Evolutionary conservation across 2,797 vertebrate genomes (phyloP).

Genomic region (Anguilla anguilla): DNA sequence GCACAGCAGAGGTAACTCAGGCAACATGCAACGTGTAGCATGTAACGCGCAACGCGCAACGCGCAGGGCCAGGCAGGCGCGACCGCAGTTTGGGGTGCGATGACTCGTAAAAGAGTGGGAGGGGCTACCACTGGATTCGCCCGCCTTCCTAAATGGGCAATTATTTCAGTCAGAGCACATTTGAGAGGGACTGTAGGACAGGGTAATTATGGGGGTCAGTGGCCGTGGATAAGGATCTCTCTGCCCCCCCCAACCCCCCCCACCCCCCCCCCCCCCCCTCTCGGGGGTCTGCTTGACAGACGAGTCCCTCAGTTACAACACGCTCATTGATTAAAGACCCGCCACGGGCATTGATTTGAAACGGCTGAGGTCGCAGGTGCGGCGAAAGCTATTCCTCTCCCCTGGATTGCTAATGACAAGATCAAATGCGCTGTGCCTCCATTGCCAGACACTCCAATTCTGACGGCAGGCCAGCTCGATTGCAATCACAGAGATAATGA

Average conservation of each 20-base stretch:
- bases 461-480: slow-evolving; percentile 53
- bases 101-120: slow-evolving; percentile 31
- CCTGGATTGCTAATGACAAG: slow-evolving; percentile 64
- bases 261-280: slow-evolving; percentile 38
- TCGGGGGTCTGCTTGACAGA: slow-evolving; percentile 65
- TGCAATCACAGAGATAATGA: slow-evolving; percentile 59
- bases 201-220: slow-evolving; percentile 76
- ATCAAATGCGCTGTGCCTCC: slow-evolving; percentile 61
- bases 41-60: neutral
- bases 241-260: slow-evolving; percentile 34
- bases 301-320: slow-evolving; percentile 67
- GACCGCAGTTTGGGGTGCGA: slow-evolving; percentile 34
- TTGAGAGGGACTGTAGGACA: slow-evolving; percentile 69
- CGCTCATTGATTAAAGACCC: slow-evolving; percentile 72
- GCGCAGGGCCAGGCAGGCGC: slow-evolving; percentile 45
- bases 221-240: slow-evolving; percentile 42
- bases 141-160: slow-evolving; percentile 69
- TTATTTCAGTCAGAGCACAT: slow-evolving; percentile 74
- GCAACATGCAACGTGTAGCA: neutral
- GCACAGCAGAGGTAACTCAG: neutral
- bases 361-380: slow-evolving; percentile 62
- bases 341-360: slow-evolving; percentile 72
- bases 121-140: slow-evolving; percentile 56
- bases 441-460: slow-evolving; percentile 46
- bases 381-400: slow-evolving; percentile 65